These are phyloP conservation scores for Apocheima hispidaria DNA, from an alignment of 2,888 invertebrate genomes.

Conservation along the genomic window DNA sequence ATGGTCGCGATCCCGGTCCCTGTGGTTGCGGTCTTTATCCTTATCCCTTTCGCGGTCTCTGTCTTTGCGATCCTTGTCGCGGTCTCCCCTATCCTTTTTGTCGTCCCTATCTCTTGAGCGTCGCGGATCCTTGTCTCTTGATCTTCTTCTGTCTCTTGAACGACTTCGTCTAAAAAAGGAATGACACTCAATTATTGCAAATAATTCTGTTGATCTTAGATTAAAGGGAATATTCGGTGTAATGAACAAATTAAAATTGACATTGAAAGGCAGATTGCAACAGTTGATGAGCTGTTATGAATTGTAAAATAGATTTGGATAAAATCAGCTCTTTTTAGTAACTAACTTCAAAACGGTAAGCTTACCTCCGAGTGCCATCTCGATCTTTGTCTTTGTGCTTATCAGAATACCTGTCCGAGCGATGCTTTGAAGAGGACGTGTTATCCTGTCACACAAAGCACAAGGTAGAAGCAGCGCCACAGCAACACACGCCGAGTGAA, in stretches of 20 bases:
- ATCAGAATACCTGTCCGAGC: slow-evolving; percentile 84
- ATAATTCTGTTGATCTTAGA: not conserved
- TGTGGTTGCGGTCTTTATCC: slow-evolving; percentile 61
- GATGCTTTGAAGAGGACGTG: slow-evolving; percentile 85
- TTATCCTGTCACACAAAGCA: slow-evolving; percentile 87
- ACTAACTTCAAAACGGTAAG: not conserved
- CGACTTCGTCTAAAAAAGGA: slow-evolving; percentile 68
- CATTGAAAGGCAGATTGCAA: too few species aligned
- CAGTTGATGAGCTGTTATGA: too few species aligned
- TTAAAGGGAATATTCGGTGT: not conserved
- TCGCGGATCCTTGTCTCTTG: slow-evolving; percentile 87
- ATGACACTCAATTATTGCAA: slow-evolving; percentile 5
- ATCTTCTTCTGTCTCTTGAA: slow-evolving; percentile 80
- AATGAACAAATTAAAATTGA: too few species aligned
- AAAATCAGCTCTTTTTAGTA: not conserved
- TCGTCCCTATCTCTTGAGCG: slow-evolving; percentile 86
- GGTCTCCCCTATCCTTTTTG: slow-evolving; percentile 66
- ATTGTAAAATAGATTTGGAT: not conserved
- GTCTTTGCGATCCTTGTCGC: slow-evolving; percentile 61
- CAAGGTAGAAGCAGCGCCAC: slow-evolving; percentile 87
- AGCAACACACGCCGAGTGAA: slow-evolving; percentile 86
- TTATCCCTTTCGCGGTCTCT: slow-evolving; percentile 74
- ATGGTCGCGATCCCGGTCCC: slow-evolving; percentile 64
- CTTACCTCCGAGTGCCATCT: slow-evolving; percentile 74
- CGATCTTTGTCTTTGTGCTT: slow-evolving; percentile 81